A percentile compares a stretch with the other conserved stretches of the same genome.
Evolutionary conservation across 2,113 vertebrate genomes (phyloP).

Genomic region (Pedetes capensis): DNA sequence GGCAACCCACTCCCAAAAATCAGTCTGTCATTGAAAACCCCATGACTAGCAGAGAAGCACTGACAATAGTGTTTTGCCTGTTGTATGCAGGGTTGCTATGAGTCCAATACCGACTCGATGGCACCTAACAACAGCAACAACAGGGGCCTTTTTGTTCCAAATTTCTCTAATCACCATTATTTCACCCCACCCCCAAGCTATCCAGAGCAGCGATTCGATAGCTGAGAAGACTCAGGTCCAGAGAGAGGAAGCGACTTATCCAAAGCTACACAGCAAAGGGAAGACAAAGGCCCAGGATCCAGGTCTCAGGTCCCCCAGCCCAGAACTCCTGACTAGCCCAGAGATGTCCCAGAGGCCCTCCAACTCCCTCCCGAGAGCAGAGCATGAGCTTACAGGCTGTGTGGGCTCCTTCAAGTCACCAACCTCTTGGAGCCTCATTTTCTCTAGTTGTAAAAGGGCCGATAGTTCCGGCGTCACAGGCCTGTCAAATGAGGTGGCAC

Average conservation of each 20-base stretch:
- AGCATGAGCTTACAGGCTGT: background rate
- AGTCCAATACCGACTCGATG: no score
- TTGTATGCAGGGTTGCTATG: no score
- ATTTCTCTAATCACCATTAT: fast-evolving
- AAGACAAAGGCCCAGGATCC: background rate
- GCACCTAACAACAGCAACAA: no score
- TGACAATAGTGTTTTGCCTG: no score
- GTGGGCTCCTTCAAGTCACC: background rate
- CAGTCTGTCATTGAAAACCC: no score
- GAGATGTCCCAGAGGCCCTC: background rate
- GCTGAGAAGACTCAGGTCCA: background rate
- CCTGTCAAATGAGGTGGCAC: background rate
- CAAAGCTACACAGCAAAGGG: background rate
- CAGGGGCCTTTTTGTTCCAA: background rate
- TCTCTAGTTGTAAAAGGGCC: background rate
- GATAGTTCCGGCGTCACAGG: background rate
- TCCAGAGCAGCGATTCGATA: background rate
- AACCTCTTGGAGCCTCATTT: background rate
- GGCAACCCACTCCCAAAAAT: no score
- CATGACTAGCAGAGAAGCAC: no score
- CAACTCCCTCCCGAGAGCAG: background rate
- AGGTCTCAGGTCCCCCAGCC: background rate
- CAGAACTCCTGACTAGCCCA: background rate
- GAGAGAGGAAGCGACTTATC: background rate
- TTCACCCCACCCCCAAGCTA: background rate